A percentile compares a stretch with the other conserved stretches of the same genome.
Evolutionary conservation across 2,113 vertebrate genomes (phyloP).

Genomic region (Camelus bactrianus): DNA sequence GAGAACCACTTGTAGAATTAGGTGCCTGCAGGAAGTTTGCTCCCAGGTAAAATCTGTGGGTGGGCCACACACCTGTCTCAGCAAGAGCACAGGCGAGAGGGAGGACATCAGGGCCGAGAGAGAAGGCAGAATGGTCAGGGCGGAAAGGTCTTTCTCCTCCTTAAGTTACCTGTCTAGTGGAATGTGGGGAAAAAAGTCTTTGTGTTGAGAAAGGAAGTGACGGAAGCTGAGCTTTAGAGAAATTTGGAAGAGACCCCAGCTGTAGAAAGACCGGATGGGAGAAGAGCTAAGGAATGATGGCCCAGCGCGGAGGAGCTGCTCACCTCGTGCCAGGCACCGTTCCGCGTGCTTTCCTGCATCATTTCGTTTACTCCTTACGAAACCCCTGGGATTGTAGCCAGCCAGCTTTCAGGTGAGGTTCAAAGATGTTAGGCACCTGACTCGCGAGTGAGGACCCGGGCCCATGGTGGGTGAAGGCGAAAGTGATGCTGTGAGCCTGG

Average conservation of each 20-base stretch:
- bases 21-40: neutral
- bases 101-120: neutral
- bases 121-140: neutral
- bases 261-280: neutral
- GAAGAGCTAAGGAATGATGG: neutral
- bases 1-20: neutral
- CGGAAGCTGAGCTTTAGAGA: neutral
- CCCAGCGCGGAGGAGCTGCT: accelerated
- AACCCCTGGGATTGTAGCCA: accelerated
- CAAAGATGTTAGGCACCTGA: neutral
- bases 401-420: neutral
- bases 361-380: neutral
- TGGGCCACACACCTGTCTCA: accelerated
- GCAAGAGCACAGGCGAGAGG: neutral
- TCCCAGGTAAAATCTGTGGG: accelerated
- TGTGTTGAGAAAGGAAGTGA: neutral
- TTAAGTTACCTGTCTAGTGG: neutral
- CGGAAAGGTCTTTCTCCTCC: neutral
- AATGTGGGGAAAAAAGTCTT: accelerated
- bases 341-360: neutral
- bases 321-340: accelerated
- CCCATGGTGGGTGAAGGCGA: neutral
- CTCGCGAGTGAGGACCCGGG: neutral
- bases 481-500: neutral
- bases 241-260: neutral